phyloP scores from a whole-genome alignment of 2,113 vertebrate species.

The Neomonachus schauinslandi region DNA sequence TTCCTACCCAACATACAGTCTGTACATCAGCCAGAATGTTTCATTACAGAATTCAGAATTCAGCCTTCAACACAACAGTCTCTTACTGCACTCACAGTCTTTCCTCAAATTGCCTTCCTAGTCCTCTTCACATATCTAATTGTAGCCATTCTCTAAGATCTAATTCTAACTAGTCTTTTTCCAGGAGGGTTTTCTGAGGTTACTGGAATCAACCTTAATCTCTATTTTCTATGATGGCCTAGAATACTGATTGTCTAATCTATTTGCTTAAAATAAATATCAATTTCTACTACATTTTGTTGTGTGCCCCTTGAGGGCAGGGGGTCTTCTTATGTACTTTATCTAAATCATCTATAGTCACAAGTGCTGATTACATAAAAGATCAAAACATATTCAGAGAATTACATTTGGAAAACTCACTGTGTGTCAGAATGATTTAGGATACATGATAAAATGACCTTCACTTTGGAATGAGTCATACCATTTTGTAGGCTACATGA shows the following conservation, averaged over 20 bases:
- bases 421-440: neutral
- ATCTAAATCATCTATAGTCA: neutral
- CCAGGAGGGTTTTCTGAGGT: neutral
- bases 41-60: neutral
- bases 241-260: neutral
- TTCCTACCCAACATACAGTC: neutral
- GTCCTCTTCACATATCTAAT: neutral
- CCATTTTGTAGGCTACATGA: neutral
- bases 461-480: slow-evolving; percentile 13
- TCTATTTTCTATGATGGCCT: neutral
- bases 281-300: neutral
- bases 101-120: neutral
- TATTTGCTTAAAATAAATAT: slow-evolving; percentile 38
- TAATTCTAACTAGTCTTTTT: neutral
- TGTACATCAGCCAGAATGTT: neutral
- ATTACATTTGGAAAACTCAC: neutral
- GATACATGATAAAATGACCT: neutral
- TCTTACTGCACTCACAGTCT: neutral
- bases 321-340: neutral
- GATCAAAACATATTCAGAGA: slow-evolving; percentile 22
- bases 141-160: neutral
- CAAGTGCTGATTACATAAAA: neutral
- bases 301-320: neutral
- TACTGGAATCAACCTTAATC: neutral
- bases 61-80: neutral